Evolutionary conservation across 2,888 invertebrate species (phyloP).

Genomic region (Drosophila yooni): DNA sequence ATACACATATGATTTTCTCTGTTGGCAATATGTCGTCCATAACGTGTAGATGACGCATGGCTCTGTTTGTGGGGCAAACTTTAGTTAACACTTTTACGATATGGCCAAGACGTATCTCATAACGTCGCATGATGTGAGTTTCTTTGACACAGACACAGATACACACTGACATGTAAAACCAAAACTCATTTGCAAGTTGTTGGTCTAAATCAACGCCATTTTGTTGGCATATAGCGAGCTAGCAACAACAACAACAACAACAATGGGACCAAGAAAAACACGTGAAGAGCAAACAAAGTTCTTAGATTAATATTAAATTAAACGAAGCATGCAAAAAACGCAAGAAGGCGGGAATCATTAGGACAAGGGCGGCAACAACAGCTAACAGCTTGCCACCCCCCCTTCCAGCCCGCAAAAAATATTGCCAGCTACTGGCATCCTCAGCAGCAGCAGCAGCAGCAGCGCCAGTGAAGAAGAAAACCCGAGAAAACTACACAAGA

Average conservation of each 20-base stretch:
- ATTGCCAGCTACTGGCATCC: slow-evolving; percentile 30
- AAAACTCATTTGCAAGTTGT: slow-evolving; percentile 49
- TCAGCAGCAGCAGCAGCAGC: slow-evolving; percentile 8
- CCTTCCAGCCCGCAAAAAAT: slow-evolving; percentile 13
- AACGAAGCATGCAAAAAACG: slow-evolving; percentile 82
- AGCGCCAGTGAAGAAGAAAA: slow-evolving; percentile 34
- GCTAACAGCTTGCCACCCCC: slow-evolving; percentile 1
- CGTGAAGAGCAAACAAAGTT: slow-evolving; percentile 67
- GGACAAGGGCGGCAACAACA: slow-evolving; percentile 50
- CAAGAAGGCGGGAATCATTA: slow-evolving; percentile 78
- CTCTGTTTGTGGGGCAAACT: not conserved
- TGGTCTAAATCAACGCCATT: slow-evolving; percentile 45
- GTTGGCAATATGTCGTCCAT: slow-evolving; percentile 1
- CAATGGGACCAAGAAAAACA: slow-evolving; percentile 38
- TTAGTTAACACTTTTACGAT: not conserved
- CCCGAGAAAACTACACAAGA: slow-evolving; percentile 72
- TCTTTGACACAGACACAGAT: not conserved
- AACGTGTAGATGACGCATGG: not conserved
- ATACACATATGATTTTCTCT: not conserved
- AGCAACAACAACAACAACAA: slow-evolving; percentile 27
- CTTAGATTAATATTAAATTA: slow-evolving; percentile 83
- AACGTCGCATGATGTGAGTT: not conserved
- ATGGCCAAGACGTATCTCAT: slow-evolving; percentile 4
- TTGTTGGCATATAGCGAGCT: slow-evolving; percentile 48
- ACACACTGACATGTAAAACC: not conserved